These are phyloP conservation scores for Allobates femoralis DNA, from an alignment of 2,797 vertebrate species.

Conservation along the genomic window DNA sequence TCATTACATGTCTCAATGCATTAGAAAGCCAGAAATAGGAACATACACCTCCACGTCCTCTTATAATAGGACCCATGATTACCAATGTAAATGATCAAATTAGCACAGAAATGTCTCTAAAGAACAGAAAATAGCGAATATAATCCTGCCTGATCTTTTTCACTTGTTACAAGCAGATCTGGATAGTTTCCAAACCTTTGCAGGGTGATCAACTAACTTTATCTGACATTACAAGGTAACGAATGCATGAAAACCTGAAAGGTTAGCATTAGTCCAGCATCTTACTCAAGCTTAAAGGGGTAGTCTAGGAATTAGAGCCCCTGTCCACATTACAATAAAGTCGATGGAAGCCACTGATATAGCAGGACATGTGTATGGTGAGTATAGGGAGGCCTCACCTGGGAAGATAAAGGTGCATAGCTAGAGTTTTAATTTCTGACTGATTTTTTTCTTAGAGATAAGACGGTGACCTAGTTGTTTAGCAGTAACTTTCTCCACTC, in stretches of 20 bases:
- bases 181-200: not conserved
- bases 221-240: not conserved
- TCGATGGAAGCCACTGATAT: too few species aligned
- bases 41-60: not conserved
- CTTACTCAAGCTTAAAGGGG: not conserved
- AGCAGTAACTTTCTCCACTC: too few species aligned
- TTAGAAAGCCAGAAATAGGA: not conserved
- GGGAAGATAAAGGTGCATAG: too few species aligned
- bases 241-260: too few species aligned
- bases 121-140: not conserved
- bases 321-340: too few species aligned
- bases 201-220: not conserved
- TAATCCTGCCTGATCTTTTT: not conserved
- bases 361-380: too few species aligned
- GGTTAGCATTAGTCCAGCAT: not conserved
- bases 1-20: constrained; percentile 10
- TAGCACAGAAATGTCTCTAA: not conserved
- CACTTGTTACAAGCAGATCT: not conserved
- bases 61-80: too few species aligned
- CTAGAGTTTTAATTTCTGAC: too few species aligned
- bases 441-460: too few species aligned
- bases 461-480: too few species aligned
- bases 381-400: too few species aligned
- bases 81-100: not conserved
- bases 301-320: too few species aligned